Conservation (phyloP, 1,140 invertebrate genomes). For the Pogonognathellus flavescens region DNA sequence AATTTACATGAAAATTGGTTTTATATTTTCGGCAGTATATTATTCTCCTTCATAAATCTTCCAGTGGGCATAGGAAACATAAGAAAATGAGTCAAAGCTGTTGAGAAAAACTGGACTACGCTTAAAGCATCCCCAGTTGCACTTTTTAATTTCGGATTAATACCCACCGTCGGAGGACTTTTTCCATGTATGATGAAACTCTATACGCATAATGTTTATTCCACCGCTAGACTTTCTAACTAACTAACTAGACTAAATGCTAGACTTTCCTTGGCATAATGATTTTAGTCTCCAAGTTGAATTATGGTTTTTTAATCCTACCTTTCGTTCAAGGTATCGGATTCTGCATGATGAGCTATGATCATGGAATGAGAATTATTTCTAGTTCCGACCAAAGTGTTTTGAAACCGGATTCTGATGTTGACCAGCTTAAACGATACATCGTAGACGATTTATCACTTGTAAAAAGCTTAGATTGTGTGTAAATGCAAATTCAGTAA, state of each 20-base stretch:
- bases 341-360: slow-evolving; percentile 59
- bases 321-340: slow-evolving; percentile 57
- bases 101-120: slow-evolving; percentile 21
- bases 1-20: not conserved
- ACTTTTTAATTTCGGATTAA: slow-evolving; percentile 46
- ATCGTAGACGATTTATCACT: slow-evolving; percentile 54
- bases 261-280: no score
- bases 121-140: slow-evolving; percentile 57
- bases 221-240: slow-evolving; percentile 46
- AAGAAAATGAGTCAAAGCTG: slow-evolving; percentile 27
- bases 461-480: slow-evolving; percentile 4
- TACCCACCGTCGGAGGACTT: slow-evolving; percentile 57
- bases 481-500: no score
- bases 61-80: slow-evolving; percentile 53
- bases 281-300: slow-evolving; percentile 13
- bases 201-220: slow-evolving; percentile 44
- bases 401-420: slow-evolving; percentile 26
- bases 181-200: slow-evolving; percentile 52
- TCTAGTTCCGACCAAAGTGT: slow-evolving; percentile 52
- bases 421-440: slow-evolving; percentile 57
- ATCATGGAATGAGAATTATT: slow-evolving; percentile 57
- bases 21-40: slow-evolving; percentile 40
- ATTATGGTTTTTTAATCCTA: not conserved
- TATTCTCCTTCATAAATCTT: slow-evolving; percentile 61
- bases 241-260: slow-evolving; percentile 40